These are phyloP conservation scores for Felis catus DNA, from an alignment of 2,113 vertebrate species.

Conservation along the genomic window DNA sequence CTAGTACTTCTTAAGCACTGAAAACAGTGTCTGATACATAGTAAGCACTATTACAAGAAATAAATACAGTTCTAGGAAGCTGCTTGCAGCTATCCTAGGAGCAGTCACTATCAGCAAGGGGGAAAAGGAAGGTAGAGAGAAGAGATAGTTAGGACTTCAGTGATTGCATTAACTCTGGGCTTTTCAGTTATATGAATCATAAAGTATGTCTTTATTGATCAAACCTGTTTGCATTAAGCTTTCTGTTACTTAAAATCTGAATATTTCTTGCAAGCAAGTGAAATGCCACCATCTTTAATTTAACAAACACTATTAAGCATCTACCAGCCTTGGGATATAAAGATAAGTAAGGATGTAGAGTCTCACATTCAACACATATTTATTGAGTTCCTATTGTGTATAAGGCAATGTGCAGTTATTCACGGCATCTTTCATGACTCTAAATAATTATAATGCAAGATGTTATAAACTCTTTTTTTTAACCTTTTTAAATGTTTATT, in stretches of 20 bases:
- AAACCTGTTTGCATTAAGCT: not conserved
- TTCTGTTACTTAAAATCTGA: not conserved
- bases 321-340: not conserved
- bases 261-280: not conserved
- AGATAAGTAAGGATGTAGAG: not conserved
- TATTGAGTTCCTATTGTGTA: not conserved
- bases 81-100: not conserved
- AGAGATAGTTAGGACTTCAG: not conserved
- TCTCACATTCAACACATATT: not conserved
- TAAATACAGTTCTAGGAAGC: not conserved
- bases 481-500: no score
- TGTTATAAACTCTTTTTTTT: not conserved
- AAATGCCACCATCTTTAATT: conserved; percentile 27
- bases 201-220: not conserved
- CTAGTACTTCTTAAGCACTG: not conserved
- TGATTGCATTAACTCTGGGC: not conserved
- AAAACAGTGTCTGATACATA: not conserved
- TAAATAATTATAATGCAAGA: not conserved
- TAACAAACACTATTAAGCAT: not conserved
- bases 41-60: not conserved
- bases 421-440: not conserved
- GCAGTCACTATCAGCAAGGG: not conserved
- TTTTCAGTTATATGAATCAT: not conserved
- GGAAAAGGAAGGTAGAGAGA: not conserved
- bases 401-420: not conserved